phyloP scores from a whole-genome alignment of 2,797 vertebrate genomes.

The Erpetoichthys calabaricus region DNA sequence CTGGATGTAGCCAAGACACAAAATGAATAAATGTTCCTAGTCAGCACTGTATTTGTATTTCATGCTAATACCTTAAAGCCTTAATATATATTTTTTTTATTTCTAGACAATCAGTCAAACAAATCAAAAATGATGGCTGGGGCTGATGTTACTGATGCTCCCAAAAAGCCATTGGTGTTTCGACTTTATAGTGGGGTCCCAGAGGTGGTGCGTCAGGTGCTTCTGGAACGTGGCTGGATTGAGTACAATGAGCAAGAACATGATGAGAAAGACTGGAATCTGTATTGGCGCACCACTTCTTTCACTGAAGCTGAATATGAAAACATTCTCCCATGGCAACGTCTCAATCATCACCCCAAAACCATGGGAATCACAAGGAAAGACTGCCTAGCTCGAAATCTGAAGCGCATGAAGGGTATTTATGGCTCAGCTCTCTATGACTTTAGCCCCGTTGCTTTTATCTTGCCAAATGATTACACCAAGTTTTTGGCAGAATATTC shows the following conservation, averaged over 20 bases:
- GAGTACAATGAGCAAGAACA: conserved; percentile 37
- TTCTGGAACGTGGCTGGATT: conserved; percentile 60
- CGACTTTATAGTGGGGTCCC: conserved; percentile 43
- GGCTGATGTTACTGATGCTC: neutral
- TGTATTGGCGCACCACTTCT: conserved; percentile 49
- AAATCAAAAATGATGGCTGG: conserved; percentile 21
- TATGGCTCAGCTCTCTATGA: conserved; percentile 44
- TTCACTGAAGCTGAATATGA: conserved; percentile 44
- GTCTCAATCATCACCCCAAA: conserved; percentile 67
- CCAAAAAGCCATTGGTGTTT: conserved; percentile 40
- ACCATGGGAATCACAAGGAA: conserved; percentile 55
- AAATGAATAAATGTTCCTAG: too few species aligned
- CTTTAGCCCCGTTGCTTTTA: conserved; percentile 53
- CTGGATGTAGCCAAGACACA: too few species aligned
- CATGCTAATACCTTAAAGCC: too few species aligned
- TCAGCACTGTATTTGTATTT: too few species aligned
- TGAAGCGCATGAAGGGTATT: conserved; percentile 48
- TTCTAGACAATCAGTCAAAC: too few species aligned
- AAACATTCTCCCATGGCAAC: conserved; percentile 56
- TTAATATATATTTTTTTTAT: too few species aligned
- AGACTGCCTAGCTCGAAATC: conserved; percentile 52
- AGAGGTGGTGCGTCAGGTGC: conserved; percentile 51
- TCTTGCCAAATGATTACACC: conserved; percentile 55
- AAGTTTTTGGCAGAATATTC: conserved; percentile 51
- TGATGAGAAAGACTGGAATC: conserved; percentile 54